Evolutionary conservation across 2,888 invertebrate species (phyloP).

Genomic region (Colostygia pectinataria): DNA sequence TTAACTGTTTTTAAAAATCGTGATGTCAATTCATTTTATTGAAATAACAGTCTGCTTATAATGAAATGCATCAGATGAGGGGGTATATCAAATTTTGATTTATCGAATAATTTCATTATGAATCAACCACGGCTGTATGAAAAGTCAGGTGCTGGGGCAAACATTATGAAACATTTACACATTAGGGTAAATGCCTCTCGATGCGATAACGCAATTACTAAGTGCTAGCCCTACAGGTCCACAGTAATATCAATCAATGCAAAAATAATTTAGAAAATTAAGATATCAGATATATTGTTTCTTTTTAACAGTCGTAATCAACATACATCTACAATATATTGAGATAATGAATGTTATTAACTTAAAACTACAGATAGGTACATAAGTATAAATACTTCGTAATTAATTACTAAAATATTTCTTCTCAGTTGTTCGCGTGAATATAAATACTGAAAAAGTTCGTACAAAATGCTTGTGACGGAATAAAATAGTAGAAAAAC

Average conservation of each 20-base stretch:
- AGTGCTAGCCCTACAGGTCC: conserved; percentile 13
- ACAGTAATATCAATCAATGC: conserved; percentile 8
- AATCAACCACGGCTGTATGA: too few species aligned
- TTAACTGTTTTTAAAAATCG: too few species aligned
- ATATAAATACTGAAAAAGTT: conserved; percentile 15
- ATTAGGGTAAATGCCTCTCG: not conserved
- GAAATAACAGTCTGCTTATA: too few species aligned
- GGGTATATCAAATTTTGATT: too few species aligned
- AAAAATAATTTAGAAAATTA: conserved; percentile 10
- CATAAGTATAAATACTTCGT: conserved; percentile 9
- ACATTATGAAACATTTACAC: too few species aligned
- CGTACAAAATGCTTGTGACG: conserved; percentile 30
- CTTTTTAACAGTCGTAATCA: not conserved
- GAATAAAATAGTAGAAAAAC: conserved; percentile 31
- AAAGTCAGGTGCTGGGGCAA: too few species aligned
- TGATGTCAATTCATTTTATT: too few species aligned
- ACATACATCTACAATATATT: conserved; percentile 4
- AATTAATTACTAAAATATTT: conserved; percentile 10
- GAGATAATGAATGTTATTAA: conserved; percentile 8
- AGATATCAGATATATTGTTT: not conserved
- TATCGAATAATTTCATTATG: too few species aligned
- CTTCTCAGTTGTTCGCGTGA: conserved; percentile 11
- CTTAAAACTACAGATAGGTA: conserved; percentile 7
- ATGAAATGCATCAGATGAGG: too few species aligned
- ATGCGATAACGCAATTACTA: conserved; percentile 7